Evolutionary conservation across 2,888 invertebrate genomes (phyloP).

Genomic region (Linnaemya tessellans): DNA sequence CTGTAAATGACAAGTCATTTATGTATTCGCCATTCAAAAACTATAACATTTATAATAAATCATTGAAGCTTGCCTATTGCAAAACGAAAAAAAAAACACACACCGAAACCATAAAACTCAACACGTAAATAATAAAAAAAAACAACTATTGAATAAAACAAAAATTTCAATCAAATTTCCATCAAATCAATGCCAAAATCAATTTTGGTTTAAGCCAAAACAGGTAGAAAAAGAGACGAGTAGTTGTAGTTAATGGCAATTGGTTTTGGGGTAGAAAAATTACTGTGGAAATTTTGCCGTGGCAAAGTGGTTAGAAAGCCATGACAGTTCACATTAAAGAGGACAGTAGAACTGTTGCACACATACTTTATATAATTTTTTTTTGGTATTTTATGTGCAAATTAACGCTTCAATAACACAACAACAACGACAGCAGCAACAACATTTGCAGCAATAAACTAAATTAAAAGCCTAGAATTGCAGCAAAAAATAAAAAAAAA

Average conservation of each 20-base stretch:
- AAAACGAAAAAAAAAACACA: not conserved
- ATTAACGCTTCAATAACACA: constrained; percentile 59
- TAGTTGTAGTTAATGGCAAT: not conserved
- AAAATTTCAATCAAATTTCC: constrained; percentile 74
- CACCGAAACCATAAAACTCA: constrained; percentile 5
- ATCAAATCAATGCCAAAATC: constrained; percentile 74
- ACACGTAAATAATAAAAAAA: constrained; percentile 24
- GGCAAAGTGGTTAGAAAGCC: constrained; percentile 46
- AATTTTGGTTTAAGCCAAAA: constrained; percentile 71
- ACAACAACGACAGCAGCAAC: constrained; percentile 28
- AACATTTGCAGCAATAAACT: constrained; percentile 43
- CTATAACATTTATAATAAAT: constrained; percentile 63
- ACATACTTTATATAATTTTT: not conserved
- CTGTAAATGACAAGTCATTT: constrained; percentile 55
- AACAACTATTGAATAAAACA: constrained; percentile 49
- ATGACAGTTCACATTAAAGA: constrained; percentile 42
- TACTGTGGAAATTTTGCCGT: constrained; percentile 8
- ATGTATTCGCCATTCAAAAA: constrained; percentile 21
- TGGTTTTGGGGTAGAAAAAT: not conserved
- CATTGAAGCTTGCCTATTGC: constrained; percentile 18
- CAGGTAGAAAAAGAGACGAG: not conserved
- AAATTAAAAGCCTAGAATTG: constrained; percentile 56
- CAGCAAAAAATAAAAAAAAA: constrained; percentile 3
- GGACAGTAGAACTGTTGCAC: constrained; percentile 15
- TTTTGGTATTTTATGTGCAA: constrained; percentile 29